Percentiles rank a stretch among this genome's conserved stretches.
Evolutionary conservation across 2,797 vertebrate species (phyloP).

Genomic region (Buceros bicornis): DNA sequence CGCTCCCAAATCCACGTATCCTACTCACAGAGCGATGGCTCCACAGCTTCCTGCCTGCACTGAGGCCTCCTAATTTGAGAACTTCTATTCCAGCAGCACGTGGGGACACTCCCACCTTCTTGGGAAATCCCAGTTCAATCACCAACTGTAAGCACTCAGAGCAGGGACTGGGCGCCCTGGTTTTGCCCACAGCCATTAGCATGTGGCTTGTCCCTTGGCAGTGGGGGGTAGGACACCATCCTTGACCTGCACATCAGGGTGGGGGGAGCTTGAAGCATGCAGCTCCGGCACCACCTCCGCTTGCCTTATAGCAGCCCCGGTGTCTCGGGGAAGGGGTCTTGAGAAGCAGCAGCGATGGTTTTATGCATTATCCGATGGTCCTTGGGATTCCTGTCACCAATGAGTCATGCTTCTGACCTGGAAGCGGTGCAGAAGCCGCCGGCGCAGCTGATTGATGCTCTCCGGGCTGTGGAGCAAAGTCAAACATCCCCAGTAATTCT

Average conservation of each 20-base stretch:
- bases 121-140: not conserved
- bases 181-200: rapidly evolving
- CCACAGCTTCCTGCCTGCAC: not conserved
- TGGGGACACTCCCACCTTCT: not conserved
- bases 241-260: rapidly evolving
- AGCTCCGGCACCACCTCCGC: rapidly evolving
- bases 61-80: not conserved
- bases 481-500: not conserved
- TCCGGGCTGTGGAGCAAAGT: not conserved
- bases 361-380: not conserved
- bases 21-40: rapidly evolving
- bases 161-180: not conserved
- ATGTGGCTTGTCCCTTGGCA: not conserved
- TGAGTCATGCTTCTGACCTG: not conserved
- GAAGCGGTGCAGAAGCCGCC: rapidly evolving
- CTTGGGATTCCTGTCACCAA: not conserved
- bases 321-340: not conserved
- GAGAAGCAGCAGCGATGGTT: not conserved
- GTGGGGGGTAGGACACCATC: rapidly evolving
- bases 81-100: not conserved
- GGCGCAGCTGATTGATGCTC: not conserved
- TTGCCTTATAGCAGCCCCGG: not conserved
- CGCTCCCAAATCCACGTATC: not conserved
- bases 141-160: rapidly evolving
- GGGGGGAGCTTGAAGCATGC: not conserved